Conservation (phyloP, 2,113 vertebrate genomes). For the Alexandromys fortis region DNA sequence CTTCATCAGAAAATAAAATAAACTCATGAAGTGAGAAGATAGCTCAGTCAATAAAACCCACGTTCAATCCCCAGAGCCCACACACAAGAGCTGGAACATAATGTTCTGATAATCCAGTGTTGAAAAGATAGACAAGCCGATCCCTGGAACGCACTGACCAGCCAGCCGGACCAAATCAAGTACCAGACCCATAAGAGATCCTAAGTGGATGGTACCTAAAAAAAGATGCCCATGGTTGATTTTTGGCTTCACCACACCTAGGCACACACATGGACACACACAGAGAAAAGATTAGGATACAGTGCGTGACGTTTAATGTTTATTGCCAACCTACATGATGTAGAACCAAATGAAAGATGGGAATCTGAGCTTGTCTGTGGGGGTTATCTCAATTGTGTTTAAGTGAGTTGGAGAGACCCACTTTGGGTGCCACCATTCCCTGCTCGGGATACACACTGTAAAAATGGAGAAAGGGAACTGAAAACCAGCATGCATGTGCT, state of each 20-base stretch:
- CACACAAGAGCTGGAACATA: neutral
- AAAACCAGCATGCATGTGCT: neutral
- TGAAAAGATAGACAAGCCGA: neutral
- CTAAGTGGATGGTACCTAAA: neutral
- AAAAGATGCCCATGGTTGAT: neutral
- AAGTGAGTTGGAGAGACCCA: neutral
- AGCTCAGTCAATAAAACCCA: neutral
- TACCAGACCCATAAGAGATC: neutral
- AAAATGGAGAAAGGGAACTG: neutral
- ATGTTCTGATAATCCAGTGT: neutral
- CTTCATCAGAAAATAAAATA: fast-evolving
- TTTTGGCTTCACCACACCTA: neutral
- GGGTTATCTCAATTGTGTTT: neutral
- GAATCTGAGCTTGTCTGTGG: neutral
- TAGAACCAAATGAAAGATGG: neutral
- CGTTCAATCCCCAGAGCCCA: neutral
- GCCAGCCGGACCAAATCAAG: neutral
- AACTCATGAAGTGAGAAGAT: neutral
- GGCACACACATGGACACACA: neutral
- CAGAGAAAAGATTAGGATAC: neutral
- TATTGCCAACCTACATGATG: neutral
- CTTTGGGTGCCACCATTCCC: neutral
- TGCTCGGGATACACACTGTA: neutral
- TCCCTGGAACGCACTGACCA: neutral
- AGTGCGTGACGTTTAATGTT: neutral